A percentile compares a stretch with the other conserved stretches of the same genome.
phyloP scores from a whole-genome alignment of 2,113 vertebrate species.

The Dicerorhinus sumatrensis region DNA sequence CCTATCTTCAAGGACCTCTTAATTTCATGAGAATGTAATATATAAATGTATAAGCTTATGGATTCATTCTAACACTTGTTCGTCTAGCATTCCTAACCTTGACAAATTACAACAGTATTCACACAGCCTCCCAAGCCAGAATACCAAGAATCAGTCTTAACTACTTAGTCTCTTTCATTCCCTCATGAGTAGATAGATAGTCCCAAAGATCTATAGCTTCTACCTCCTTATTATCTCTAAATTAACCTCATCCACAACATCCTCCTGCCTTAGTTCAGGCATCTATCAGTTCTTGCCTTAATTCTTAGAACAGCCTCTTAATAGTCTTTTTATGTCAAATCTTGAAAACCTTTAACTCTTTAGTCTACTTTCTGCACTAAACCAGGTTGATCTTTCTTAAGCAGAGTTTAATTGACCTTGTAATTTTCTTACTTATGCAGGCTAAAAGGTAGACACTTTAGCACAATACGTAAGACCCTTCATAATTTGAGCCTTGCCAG shows the following conservation, averaged over 20 bases:
- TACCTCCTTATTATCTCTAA: background rate
- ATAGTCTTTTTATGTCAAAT: background rate
- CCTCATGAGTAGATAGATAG: background rate
- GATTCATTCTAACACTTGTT: background rate
- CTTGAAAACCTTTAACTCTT: background rate
- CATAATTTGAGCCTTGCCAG: background rate
- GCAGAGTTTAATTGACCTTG: background rate
- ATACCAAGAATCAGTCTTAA: background rate
- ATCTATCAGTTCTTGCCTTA: background rate
- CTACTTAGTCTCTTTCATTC: background rate
- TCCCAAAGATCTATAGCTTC: background rate
- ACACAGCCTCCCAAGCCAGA: background rate
- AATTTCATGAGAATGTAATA: background rate
- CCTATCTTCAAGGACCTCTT: background rate
- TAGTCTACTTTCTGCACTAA: background rate
- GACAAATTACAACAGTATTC: background rate
- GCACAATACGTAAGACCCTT: background rate
- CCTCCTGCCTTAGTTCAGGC: background rate
- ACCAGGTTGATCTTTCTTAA: background rate
- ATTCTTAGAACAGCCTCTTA: background rate
- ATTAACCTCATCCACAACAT: background rate
- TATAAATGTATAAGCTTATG: background rate
- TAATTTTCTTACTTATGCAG: background rate
- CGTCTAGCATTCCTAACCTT: background rate
- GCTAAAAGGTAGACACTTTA: background rate